phyloP scores from a whole-genome alignment of 2,113 vertebrate genomes.

The Misgurnus anguillicaudatus region DNA sequence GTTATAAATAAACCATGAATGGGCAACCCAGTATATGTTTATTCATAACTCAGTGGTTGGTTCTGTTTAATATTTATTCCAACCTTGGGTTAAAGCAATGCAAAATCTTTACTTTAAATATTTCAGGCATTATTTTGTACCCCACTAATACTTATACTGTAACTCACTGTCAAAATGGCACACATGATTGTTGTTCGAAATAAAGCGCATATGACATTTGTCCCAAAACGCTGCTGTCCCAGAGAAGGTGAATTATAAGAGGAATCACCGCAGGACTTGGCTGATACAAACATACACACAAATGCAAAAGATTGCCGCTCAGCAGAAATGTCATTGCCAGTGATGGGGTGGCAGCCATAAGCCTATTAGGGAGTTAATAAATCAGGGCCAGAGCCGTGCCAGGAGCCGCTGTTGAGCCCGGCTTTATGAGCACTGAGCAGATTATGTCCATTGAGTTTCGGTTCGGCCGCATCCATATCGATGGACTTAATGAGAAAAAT shows the following conservation, averaged over 20 bases:
- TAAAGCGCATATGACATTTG: not conserved
- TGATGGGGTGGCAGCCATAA: constrained; percentile 45
- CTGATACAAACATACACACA: constrained; percentile 40
- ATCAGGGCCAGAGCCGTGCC: constrained; percentile 46
- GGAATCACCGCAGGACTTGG: constrained; percentile 1
- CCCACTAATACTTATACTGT: too few relatives aligned
- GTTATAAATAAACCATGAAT: too few relatives aligned
- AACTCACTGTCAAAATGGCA: too few relatives aligned
- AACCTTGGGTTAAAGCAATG: too few relatives aligned
- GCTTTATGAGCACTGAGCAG: constrained; percentile 54
- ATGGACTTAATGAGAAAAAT: constrained; percentile 42
- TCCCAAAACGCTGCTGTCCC: not conserved
- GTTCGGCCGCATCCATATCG: constrained; percentile 48
- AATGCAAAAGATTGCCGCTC: constrained; percentile 54
- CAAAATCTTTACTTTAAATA: too few relatives aligned
- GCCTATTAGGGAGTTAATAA: constrained; percentile 57
- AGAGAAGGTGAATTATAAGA: not conserved
- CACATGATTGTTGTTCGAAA: not conserved
- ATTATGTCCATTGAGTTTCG: constrained; percentile 52
- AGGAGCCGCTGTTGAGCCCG: constrained; percentile 34
- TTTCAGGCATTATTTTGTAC: too few relatives aligned
- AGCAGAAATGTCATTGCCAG: constrained; percentile 64
- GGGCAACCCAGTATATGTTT: too few relatives aligned
- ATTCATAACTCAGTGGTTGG: too few relatives aligned
- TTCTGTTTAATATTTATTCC: too few relatives aligned